Conservation (phyloP, 2,888 invertebrate species). For the Acleris sparsana region DNA sequence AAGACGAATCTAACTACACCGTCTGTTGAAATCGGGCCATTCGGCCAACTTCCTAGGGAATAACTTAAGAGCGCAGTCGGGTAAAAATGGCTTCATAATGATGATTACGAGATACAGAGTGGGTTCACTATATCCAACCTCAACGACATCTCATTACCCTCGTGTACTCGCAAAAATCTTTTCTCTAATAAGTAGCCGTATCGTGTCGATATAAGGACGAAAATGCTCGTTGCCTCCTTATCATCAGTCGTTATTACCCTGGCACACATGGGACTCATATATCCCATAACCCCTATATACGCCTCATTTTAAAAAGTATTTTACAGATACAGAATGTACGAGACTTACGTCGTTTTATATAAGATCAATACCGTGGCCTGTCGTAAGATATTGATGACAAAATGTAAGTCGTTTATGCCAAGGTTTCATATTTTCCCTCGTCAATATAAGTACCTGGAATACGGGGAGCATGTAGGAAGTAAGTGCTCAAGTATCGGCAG, state of each 20-base stretch:
- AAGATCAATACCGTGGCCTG: background rate
- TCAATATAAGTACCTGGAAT: slow-evolving; percentile 2
- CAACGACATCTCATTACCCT: slow-evolving; percentile 14
- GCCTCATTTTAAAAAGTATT: background rate
- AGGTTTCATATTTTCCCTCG: slow-evolving; percentile 26
- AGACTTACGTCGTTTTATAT: slow-evolving; percentile 9
- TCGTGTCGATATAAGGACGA: slow-evolving; percentile 18
- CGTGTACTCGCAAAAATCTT: slow-evolving; percentile 9
- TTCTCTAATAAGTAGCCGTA: slow-evolving; percentile 5
- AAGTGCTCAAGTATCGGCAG: background rate
- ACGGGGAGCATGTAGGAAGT: slow-evolving; percentile 1
- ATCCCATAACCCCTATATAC: background rate
- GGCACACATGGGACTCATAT: background rate
- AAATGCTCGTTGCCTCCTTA: slow-evolving; percentile 17
- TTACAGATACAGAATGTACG: background rate
- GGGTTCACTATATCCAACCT: slow-evolving; percentile 1
- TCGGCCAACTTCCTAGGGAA: too few species aligned
- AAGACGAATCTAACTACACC: too few species aligned
- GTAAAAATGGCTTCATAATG: too few species aligned
- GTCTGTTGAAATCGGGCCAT: too few species aligned
- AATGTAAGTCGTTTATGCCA: slow-evolving; percentile 28
- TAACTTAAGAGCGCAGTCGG: too few species aligned
- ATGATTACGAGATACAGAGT: background rate
- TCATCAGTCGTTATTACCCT: slow-evolving; percentile 24
- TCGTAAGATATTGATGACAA: slow-evolving; percentile 26